Evolutionary conservation across 1,140 invertebrate species (phyloP).

Genomic region (Stegodyphus mimosarum): DNA sequence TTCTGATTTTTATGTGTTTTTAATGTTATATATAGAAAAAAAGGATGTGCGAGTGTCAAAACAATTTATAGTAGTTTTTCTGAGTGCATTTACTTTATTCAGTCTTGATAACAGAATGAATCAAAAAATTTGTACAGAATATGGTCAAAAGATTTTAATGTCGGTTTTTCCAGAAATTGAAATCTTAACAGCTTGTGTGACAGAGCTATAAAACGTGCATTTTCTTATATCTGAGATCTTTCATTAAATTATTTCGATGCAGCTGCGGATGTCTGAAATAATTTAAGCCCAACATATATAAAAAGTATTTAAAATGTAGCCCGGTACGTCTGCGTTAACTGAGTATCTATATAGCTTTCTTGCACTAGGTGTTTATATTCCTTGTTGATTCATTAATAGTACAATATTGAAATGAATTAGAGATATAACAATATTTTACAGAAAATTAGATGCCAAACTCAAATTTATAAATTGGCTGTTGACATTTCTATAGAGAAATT

Average conservation of each 20-base stretch:
- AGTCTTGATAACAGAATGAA: constrained; percentile 29
- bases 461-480: constrained; percentile 54
- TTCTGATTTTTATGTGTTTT: constrained; percentile 53
- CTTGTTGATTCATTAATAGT: constrained; percentile 42
- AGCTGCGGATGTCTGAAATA: too few species aligned
- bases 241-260: too few species aligned
- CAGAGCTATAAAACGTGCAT: not conserved
- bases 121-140: constrained; percentile 42
- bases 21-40: constrained; percentile 55
- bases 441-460: constrained; percentile 37
- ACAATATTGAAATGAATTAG: not conserved
- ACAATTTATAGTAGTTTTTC: constrained; percentile 1
- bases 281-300: too few species aligned
- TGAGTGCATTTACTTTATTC: constrained; percentile 27
- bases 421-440: constrained; percentile 13
- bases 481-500: constrained; percentile 35
- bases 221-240: too few species aligned
- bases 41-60: constrained; percentile 57
- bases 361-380: constrained; percentile 9
- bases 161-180: constrained; percentile 16
- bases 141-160: constrained; percentile 3
- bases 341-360: constrained; percentile 3
- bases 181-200: constrained; percentile 2
- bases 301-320: too few species aligned
- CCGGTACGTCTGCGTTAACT: too few species aligned